A percentile compares a stretch with the other conserved stretches of the same genome.
phyloP scores from a whole-genome alignment of 53 echinoderm and acorn worm species.

The Stichopus horrens region DNA sequence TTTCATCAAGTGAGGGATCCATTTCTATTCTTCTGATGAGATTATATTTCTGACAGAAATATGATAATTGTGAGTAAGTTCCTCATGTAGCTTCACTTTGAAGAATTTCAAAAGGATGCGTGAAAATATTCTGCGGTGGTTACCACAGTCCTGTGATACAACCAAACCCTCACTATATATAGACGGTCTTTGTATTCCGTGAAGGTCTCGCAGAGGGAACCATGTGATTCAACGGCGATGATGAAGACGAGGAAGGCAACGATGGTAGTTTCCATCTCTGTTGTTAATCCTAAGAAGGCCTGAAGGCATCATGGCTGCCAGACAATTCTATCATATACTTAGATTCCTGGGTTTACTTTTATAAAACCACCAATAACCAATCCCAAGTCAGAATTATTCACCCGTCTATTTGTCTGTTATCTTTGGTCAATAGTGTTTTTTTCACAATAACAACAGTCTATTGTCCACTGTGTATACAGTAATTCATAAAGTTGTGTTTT shows the following conservation, averaged over 20 bases:
- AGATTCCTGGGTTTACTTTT: neutral
- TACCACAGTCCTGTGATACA: constrained; percentile 28
- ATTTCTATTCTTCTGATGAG: too few species aligned
- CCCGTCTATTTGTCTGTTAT: constrained; percentile 29
- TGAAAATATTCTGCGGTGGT: constrained; percentile 25
- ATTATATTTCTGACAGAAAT: neutral
- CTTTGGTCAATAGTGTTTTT: constrained; percentile 30
- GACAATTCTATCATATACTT: neutral
- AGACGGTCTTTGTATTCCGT: neutral
- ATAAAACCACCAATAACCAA: neutral
- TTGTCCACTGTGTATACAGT: constrained; percentile 31
- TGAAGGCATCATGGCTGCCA: neutral
- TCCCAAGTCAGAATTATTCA: constrained; percentile 25
- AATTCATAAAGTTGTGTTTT: constrained; percentile 30
- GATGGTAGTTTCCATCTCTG: neutral
- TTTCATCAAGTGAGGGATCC: too few species aligned
- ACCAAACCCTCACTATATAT: constrained; percentile 1
- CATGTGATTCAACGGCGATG: too few species aligned
- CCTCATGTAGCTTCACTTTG: neutral
- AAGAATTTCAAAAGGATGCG: constrained; percentile 1
- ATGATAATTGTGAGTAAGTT: constrained; percentile 13
- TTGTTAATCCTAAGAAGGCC: neutral
- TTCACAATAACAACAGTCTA: constrained; percentile 20
- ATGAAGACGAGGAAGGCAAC: too few species aligned
- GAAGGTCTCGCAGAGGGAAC: too few species aligned